A percentile compares a stretch with the other conserved stretches of the same genome.
phyloP scores from a whole-genome alignment of 1,140 invertebrate genomes.

The Scaptomyza hsui region DNA sequence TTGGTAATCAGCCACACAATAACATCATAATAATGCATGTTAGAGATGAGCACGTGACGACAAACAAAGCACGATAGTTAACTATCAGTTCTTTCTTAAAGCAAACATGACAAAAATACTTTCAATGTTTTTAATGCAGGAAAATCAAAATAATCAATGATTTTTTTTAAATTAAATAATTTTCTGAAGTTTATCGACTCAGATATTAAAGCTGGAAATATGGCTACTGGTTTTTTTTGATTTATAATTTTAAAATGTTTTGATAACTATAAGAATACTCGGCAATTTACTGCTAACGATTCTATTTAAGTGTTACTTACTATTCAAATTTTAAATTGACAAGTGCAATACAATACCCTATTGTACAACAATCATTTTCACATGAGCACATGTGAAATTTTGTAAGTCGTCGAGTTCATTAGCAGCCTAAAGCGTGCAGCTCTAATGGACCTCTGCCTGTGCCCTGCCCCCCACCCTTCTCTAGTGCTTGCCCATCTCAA shows the following conservation, averaged over 20 bases:
- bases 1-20: not conserved
- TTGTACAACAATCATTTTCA: not conserved
- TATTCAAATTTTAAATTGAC: not conserved
- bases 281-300: not conserved
- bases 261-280: too few relatives aligned
- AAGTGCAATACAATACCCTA: slow-evolving; percentile 1
- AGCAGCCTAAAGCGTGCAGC: slow-evolving; percentile 33
- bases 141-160: too few relatives aligned
- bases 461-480: slow-evolving; percentile 1
- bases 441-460: slow-evolving; percentile 9
- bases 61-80: not conserved
- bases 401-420: slow-evolving; percentile 40
- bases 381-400: slow-evolving; percentile 30
- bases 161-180: too few relatives aligned
- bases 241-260: too few relatives aligned
- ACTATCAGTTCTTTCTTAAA: too few relatives aligned
- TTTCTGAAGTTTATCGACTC: too few relatives aligned
- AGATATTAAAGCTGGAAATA: too few relatives aligned
- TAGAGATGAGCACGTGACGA: slow-evolving; percentile 38
- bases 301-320: not conserved
- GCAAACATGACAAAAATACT: too few relatives aligned
- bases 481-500: slow-evolving; percentile 8
- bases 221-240: too few relatives aligned
- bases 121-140: too few relatives aligned
- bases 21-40: not conserved